Percentiles rank a stretch among this genome's conserved stretches.
Evolutionary conservation across 2,797 vertebrate species (phyloP).

Genomic region (Falco cherrug): DNA sequence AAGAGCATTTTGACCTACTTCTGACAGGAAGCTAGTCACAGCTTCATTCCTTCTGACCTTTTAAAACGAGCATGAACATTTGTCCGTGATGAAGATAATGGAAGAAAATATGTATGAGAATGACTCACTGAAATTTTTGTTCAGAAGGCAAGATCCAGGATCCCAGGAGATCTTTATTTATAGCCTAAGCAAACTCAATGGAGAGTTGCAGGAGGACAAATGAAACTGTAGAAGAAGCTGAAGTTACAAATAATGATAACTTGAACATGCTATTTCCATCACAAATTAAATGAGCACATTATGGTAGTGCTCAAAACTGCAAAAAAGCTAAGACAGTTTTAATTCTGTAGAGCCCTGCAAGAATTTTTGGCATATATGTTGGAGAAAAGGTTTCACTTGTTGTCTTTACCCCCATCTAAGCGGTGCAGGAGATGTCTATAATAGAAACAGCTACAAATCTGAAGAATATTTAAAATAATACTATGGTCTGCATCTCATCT

Average conservation of each 20-base stretch:
- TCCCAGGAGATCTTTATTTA: constrained; percentile 76
- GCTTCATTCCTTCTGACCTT: background rate
- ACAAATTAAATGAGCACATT: background rate
- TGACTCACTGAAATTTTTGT: constrained; percentile 69
- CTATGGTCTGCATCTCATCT: background rate
- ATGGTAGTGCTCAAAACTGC: background rate
- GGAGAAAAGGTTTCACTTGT: background rate
- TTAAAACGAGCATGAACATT: background rate
- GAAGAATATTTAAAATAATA: background rate
- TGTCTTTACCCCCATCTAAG: background rate
- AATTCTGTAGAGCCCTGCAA: background rate
- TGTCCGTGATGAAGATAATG: constrained; percentile 13
- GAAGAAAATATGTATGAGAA: constrained; percentile 46
- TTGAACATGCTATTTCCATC: constrained; percentile 47
- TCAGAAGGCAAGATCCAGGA: constrained; percentile 60
- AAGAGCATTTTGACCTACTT: constrained; percentile 19
- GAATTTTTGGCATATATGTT: background rate
- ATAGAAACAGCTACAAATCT: background rate
- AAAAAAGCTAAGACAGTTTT: constrained; percentile 13
- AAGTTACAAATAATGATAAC: constrained; percentile 50
- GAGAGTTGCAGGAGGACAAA: constrained; percentile 51
- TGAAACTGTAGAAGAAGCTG: constrained; percentile 58
- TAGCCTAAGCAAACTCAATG: constrained; percentile 44
- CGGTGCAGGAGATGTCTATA: background rate
- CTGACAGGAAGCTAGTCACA: background rate